Base-by-base conservation (phyloP, 2,113 vertebrate species). In the Hirundichthys speculiger region DNA sequence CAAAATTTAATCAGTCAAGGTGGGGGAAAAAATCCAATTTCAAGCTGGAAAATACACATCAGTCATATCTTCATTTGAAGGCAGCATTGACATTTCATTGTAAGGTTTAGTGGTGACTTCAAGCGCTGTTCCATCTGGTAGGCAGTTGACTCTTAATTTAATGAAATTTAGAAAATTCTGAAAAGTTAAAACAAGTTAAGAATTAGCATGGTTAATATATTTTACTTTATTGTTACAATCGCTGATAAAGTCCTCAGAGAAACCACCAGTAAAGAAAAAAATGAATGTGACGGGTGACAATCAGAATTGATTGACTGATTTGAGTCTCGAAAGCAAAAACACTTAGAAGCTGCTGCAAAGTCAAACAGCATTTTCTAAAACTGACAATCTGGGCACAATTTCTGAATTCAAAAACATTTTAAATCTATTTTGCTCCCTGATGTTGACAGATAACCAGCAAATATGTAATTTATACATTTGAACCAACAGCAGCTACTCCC, bases 1-100 rank as follows among this genome's bases (percentile, higher is more conserved):
- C 71, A 58, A 58, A 80, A 69, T 62, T 13, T 14, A 79, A 80
- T 85, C 73, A 80, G 65, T 69, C 68, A 73, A 14, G n/a, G n/a
- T 60, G 25, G 48, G n/a, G n/a, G 34, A 20, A 39, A 62, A 62
- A 39, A 42, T 64, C 71, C 80, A 82, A 62, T 75, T 38, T 49
- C 52, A 60, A 54, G 51, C 46, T 53, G 63, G 21, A 51, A 25
- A 49, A 75, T 40, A 68, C 58, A 68, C 43, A 64, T 64, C 65
- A 69, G 20, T 61, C 27, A 24, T 45, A 58, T 73, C 68, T 77
- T 65, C 21, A 60, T 66, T 82, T 62, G 53, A 9, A 16, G 30
- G 48, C 1, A 1, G 42, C 69, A 75, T 63, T 42, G 34, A 16
- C 15, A 57, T 66, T 78, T 67, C 41, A 69, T 64, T 53, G 24